Conservation (phyloP, 2,888 invertebrate species). For the Hirudinaria manillensis region DNA sequence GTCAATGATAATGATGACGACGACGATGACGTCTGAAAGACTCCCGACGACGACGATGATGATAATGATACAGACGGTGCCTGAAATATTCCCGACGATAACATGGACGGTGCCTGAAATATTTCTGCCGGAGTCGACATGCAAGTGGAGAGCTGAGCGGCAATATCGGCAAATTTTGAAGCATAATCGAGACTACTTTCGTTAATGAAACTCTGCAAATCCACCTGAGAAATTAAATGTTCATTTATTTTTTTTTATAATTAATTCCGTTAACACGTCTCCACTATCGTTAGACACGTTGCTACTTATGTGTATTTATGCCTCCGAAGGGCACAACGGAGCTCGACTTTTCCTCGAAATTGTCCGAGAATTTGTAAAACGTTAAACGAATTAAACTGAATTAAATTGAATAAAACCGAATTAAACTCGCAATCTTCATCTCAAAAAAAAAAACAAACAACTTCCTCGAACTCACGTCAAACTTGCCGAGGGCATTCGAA, state of each 20-base stretch:
- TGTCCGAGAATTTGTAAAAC: no score
- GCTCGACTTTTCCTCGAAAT: no score
- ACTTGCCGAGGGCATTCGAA: background rate
- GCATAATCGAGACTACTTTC: slow-evolving; percentile 29
- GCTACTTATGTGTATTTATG: no score
- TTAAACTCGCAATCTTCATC: background rate
- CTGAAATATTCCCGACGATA: background rate
- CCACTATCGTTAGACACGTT: no score
- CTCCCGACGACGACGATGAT: background rate
- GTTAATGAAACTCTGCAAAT: slow-evolving; percentile 22
- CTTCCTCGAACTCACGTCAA: slow-evolving; percentile 12
- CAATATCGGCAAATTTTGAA: slow-evolving; percentile 27
- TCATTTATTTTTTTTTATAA: background rate
- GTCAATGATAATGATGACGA: slow-evolving; percentile 14
- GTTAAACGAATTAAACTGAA: no score
- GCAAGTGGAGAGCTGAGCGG: slow-evolving; percentile 1
- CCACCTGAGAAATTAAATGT: slow-evolving; percentile 18
- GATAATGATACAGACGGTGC: background rate
- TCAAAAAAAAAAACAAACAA: background rate
- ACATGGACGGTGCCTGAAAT: background rate
- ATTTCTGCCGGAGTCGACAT: background rate
- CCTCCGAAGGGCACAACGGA: no score
- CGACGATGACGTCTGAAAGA: slow-evolving; percentile 2
- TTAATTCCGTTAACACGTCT: no score
- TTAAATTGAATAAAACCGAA: no score